A percentile compares a stretch with the other conserved stretches of the same genome.
phyloP scores from a whole-genome alignment of 2,888 invertebrate genomes.

The Chrysotoxum bicinctum region DNA sequence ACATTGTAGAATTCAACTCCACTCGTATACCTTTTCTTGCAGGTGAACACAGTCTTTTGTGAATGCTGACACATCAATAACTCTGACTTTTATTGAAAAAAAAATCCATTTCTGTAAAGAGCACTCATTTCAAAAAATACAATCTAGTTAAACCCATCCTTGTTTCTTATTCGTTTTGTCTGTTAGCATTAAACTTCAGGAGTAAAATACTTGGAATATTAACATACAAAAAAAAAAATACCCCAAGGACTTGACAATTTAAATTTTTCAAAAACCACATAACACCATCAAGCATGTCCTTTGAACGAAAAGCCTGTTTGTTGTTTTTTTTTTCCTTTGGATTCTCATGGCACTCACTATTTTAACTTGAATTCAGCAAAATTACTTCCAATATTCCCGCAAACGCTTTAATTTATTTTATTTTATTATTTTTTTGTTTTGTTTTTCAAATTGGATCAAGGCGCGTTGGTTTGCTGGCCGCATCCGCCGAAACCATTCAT shows the following conservation, averaged over 20 bases:
- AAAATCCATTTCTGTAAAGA: no score
- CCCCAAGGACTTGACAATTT: background rate
- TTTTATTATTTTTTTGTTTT: no score
- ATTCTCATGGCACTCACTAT: background rate
- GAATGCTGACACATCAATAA: no score
- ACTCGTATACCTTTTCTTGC: no score
- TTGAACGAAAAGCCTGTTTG: background rate
- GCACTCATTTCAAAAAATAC: no score
- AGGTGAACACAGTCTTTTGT: no score
- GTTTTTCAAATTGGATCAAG: background rate
- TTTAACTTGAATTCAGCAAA: background rate
- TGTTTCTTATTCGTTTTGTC: no score
- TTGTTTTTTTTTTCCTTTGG: background rate
- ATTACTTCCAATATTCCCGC: background rate
- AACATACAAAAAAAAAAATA: background rate
- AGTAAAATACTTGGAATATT: background rate
- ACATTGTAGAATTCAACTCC: no score
- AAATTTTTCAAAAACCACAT: background rate
- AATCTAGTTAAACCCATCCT: no score
- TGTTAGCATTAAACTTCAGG: background rate
- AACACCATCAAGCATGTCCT: background rate
- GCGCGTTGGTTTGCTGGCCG: background rate
- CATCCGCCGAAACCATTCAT: constrained; percentile 34
- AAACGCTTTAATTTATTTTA: background rate
- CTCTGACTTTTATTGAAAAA: no score